phyloP scores from a whole-genome alignment of 64 coral and sea anemone species.

The Dendronephthya gigantea region DNA sequence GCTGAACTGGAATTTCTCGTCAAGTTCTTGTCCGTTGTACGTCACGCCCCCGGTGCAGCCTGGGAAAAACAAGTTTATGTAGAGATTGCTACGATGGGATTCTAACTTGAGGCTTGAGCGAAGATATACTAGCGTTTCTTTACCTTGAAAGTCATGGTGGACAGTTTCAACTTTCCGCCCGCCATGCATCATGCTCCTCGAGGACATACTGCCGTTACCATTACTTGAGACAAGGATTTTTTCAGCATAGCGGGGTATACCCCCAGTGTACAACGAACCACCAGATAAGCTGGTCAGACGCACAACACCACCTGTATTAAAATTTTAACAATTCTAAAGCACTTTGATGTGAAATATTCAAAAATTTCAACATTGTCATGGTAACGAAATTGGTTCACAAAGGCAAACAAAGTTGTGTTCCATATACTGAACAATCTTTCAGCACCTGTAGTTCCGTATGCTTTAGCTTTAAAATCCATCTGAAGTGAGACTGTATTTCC shows the following conservation, averaged over 20 bases:
- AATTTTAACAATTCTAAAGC: not conserved
- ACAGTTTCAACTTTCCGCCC: not conserved
- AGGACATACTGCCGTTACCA: too few relatives aligned
- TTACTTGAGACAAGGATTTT: too few relatives aligned
- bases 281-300: not conserved
- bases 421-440: too few relatives aligned
- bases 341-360: too few relatives aligned
- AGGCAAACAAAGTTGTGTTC: too few relatives aligned
- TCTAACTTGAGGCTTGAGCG: too few relatives aligned
- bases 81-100: too few relatives aligned
- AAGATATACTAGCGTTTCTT: too few relatives aligned
- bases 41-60: not conserved
- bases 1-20: not conserved
- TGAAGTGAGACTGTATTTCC: not conserved
- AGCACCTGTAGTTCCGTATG: not conserved
- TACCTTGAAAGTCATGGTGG: too few relatives aligned
- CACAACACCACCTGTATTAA: not conserved
- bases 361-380: too few relatives aligned
- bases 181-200: not conserved
- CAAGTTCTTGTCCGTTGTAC: not conserved
- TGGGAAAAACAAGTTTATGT: not conserved
- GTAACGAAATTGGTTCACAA: too few relatives aligned
- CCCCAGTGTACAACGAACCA: not conserved
- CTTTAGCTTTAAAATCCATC: not conserved
- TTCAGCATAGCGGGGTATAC: not conserved